Base-by-base conservation (phyloP, 2,113 vertebrate genomes). In the Candoia aspera region DNA sequence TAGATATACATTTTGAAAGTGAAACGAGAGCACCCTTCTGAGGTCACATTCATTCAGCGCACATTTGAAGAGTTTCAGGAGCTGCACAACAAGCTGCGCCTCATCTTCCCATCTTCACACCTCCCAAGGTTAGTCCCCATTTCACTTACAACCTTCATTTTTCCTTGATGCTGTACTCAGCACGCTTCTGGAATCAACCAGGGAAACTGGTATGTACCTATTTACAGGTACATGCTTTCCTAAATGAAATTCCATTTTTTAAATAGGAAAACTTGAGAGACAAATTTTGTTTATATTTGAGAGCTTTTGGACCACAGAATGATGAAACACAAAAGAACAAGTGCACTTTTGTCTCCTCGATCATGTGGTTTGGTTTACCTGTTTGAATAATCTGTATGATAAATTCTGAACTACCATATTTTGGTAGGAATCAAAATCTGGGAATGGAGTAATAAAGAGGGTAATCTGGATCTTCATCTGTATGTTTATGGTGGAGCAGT, bases 1-100 rank as follows among this genome's bases (percentile, higher is more conserved):
- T 97, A 99, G 99, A 97, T 96, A 0, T 99, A 98, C 26, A 97
- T 99, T 89, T 98, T 99, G 91, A 99, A 99, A 96, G 99, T 99
- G 96, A 98, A 98, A 95, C 97, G 98, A 46, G 98, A 99, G 21
- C 96, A 94, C 26, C 96, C 98, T 0, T 96, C 98, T 0, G 99
- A 98, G 83, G 96, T 96, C 37, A 93, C 94, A 46, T 97, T 98
- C 3, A 97, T 99, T 93, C 99, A 99, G 96, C 98, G 99, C 90
- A 99, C 98, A 0, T 99, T 99, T 92, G 99, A 99, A 93, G 99
- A 99, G 96, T 99, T 99, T 96, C 98, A 99, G 90, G 99, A 99
- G 92, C 97, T 99, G 86, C 99, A 99, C 97, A 98, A 97, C 95
- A 99, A 99, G 64, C 97, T 99, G 68, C 98, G 98, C 54, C 98